Evolutionary conservation across 2,797 vertebrate species (phyloP).

Genomic region (Catostomus latipinnis): DNA sequence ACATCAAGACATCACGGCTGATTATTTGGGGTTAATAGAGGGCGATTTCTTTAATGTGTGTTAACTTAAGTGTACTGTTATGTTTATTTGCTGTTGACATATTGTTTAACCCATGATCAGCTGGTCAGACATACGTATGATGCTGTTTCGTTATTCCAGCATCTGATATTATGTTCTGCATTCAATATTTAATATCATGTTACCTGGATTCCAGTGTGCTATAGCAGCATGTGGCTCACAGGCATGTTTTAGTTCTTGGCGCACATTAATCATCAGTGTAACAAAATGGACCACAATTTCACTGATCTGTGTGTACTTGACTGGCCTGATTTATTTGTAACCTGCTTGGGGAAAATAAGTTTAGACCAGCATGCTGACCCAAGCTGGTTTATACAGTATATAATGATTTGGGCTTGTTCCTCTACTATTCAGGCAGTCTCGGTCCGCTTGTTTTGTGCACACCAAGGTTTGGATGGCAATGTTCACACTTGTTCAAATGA

Average conservation of each 20-base stretch:
- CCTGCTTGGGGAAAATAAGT: too few species aligned
- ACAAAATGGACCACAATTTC: too few species aligned
- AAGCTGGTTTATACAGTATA: too few species aligned
- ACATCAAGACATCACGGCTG: neutral
- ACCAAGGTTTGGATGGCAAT: too few species aligned
- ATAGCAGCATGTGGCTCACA: slow-evolving; percentile 1
- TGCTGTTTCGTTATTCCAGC: neutral
- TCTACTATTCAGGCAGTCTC: too few species aligned
- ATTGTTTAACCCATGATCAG: slow-evolving; percentile 1
- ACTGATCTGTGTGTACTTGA: neutral
- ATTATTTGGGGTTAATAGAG: neutral
- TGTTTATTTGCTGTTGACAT: slow-evolving; percentile 3
- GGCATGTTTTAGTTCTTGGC: neutral
- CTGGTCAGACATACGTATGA: slow-evolving; percentile 5
- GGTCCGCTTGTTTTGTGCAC: too few species aligned
- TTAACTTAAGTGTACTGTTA: neutral
- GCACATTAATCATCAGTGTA: neutral
- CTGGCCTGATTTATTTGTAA: neutral
- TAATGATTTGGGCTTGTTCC: too few species aligned
- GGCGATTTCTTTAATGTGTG: neutral
- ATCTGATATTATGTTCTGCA: neutral
- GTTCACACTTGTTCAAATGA: too few species aligned
- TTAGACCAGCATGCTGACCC: too few species aligned
- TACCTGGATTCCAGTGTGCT: neutral
- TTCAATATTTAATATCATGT: neutral